A percentile compares a stretch with the other conserved stretches of the same genome.
phyloP scores from a whole-genome alignment of 2,113 vertebrate genomes.

The Cepphus grylle region DNA sequence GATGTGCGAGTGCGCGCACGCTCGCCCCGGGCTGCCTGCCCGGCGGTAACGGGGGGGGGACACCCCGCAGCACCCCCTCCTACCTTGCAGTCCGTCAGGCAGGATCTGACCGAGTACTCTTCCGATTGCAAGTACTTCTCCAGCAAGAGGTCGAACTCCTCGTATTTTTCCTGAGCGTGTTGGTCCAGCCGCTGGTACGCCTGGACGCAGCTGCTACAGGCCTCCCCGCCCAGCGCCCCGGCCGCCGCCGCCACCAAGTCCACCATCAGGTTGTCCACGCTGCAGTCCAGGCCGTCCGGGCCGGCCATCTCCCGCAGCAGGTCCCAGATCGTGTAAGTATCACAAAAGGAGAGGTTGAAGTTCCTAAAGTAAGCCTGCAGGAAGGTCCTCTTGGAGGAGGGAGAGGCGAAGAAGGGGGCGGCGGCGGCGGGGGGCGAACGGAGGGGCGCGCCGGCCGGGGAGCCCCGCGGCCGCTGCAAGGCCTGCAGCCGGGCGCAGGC shows the following conservation, averaged over 20 bases:
- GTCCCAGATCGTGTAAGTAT: conserved; percentile 84
- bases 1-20: rapidly evolving
- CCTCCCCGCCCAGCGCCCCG: conserved; percentile 75
- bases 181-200: conserved; percentile 85
- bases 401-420: conserved; percentile 55
- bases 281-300: conserved; percentile 85
- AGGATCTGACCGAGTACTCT: conserved; percentile 85
- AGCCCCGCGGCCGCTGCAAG: conserved; percentile 70
- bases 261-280: conserved; percentile 77
- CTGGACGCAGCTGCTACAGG: conserved; percentile 82
- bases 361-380: conserved; percentile 83
- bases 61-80: neutral
- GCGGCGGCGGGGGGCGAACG: conserved; percentile 54
- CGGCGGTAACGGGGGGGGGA: too few species aligned
- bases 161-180: conserved; percentile 92
- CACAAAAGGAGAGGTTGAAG: conserved; percentile 85
- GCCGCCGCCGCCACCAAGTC: conserved; percentile 77
- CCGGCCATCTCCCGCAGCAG: conserved; percentile 83
- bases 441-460: conserved; percentile 58
- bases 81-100: conserved; percentile 84
- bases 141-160: conserved; percentile 85
- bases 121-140: conserved; percentile 84
- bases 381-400: conserved; percentile 76
- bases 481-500: conserved; percentile 73
- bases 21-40: neutral